Percentiles rank a stretch among this genome's conserved stretches.
These are phyloP conservation scores for Cranoglanis bouderius DNA, from an alignment of 2,113 vertebrate species.

Conservation along the genomic window DNA sequence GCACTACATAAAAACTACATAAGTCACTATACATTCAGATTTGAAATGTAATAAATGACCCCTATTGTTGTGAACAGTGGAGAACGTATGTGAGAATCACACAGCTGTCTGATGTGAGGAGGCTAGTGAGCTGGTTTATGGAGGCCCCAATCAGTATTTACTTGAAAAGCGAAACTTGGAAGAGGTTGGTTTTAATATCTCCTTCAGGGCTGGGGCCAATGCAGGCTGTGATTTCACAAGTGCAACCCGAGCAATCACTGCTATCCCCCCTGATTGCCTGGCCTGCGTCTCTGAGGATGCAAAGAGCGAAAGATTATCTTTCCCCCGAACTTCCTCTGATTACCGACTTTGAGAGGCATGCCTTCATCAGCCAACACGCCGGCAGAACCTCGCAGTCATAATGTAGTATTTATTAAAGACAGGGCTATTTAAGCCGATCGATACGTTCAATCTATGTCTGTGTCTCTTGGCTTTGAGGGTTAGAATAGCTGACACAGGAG, in stretches of 20 bases:
- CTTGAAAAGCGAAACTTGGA: constrained; percentile 59
- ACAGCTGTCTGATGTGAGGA: constrained; percentile 49
- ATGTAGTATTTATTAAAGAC: constrained; percentile 81
- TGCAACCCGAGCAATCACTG: constrained; percentile 68
- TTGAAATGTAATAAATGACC: constrained; percentile 53
- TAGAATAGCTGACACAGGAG: constrained; percentile 72
- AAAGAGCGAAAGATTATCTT: constrained; percentile 78
- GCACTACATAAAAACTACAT: constrained; percentile 32
- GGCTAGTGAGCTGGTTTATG: constrained; percentile 52
- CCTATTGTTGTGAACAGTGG: constrained; percentile 49
- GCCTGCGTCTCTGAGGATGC: constrained; percentile 69
- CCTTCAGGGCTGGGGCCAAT: constrained; percentile 61
- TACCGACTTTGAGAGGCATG: constrained; percentile 70
- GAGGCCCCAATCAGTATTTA: constrained; percentile 64
- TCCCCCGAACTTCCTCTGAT: constrained; percentile 80
- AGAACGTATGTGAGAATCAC: constrained; percentile 45
- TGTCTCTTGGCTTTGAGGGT: constrained; percentile 73
- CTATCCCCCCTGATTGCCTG: constrained; percentile 64
- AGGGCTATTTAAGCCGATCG: constrained; percentile 75
- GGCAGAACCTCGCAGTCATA: constrained; percentile 73
- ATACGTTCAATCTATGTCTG: constrained; percentile 72
- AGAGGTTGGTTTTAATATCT: constrained; percentile 64
- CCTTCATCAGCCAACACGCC: constrained; percentile 76
- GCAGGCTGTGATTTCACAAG: constrained; percentile 69
- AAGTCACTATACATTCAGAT: constrained; percentile 53